Conservation (phyloP, 2,113 vertebrate species). For the Emberiza fucata region DNA sequence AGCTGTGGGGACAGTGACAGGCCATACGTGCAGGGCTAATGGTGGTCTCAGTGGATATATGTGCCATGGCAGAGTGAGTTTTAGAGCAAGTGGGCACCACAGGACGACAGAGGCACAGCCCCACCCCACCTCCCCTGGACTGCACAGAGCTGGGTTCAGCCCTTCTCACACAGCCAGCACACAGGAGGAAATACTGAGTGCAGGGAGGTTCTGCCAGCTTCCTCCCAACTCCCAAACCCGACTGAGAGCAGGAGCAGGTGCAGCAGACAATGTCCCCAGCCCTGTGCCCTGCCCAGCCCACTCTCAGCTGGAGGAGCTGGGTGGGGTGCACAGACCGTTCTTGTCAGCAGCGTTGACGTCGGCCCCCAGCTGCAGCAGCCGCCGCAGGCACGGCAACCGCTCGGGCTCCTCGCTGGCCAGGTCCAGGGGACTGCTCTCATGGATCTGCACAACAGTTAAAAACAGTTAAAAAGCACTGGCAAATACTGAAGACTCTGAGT, state of each 20-base stretch:
- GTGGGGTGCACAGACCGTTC: constrained; percentile 65
- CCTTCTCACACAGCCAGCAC: neutral
- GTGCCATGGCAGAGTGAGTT: fast-evolving
- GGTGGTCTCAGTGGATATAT: neutral
- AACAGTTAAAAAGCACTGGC: neutral
- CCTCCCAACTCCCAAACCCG: neutral
- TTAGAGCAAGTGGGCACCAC: neutral
- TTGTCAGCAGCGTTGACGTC: constrained; percentile 86
- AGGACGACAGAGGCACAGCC: neutral
- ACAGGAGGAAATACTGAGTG: neutral
- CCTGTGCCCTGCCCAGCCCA: neutral
- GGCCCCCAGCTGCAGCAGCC: constrained; percentile 85
- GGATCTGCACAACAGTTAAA: constrained; percentile 73
- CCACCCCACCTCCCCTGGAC: neutral
- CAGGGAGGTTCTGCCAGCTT: neutral
- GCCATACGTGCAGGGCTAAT: fast-evolving
- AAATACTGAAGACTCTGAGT: fast-evolving
- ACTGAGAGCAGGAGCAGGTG: too few species aligned
- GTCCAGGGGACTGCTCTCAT: constrained; percentile 92
- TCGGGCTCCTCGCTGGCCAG: constrained; percentile 89
- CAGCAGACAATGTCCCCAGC: neutral
- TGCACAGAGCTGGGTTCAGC: neutral
- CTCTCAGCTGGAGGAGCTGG: fast-evolving
- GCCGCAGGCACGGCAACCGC: constrained; percentile 82
- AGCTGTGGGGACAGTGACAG: neutral